A percentile compares a stretch with the other conserved stretches of the same genome.
Conservation (phyloP, 2,113 vertebrate genomes). For the Cheilinus undulatus region DNA sequence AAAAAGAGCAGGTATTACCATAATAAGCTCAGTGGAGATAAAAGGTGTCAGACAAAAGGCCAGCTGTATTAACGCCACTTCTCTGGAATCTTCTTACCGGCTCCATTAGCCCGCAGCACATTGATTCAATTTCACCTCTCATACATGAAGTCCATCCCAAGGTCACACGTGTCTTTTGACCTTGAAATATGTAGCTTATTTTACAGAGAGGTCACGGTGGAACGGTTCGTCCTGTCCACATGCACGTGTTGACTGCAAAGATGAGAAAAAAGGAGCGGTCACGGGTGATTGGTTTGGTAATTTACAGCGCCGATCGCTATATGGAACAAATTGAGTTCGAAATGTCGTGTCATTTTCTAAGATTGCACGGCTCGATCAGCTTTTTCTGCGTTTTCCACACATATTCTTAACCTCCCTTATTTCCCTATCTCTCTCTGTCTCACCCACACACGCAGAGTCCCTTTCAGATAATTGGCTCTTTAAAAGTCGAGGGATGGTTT, state of each 20-base stretch:
- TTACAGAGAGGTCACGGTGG: conserved; percentile 21
- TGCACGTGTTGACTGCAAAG: conserved; percentile 16
- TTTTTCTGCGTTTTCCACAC: conserved; percentile 43
- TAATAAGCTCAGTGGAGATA: conserved; percentile 32
- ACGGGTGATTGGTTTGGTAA: conserved; percentile 62
- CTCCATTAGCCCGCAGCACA: conserved; percentile 63
- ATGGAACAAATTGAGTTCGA: conserved; percentile 62
- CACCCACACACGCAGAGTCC: conserved; percentile 15
- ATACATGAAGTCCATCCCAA: conserved; percentile 38
- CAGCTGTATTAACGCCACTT: conserved; percentile 56
- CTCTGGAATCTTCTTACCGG: conserved; percentile 49
- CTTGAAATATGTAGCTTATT: conserved; percentile 54
- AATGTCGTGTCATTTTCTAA: conserved; percentile 70
- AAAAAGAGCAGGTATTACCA: conserved; percentile 2
- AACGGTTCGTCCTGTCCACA: conserved; percentile 17
- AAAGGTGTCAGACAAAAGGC: conserved; percentile 70
- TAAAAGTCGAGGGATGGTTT: conserved; percentile 51
- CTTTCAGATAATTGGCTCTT: conserved; percentile 34
- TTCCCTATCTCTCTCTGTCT: neutral
- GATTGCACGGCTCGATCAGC: conserved; percentile 53
- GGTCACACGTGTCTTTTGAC: conserved; percentile 58
- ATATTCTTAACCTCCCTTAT: conserved; percentile 27
- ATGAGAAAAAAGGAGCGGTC: conserved; percentile 18
- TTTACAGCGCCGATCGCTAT: conserved; percentile 51
- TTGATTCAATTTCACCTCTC: conserved; percentile 60